Percentiles rank a stretch among this genome's conserved stretches.
Evolutionary conservation across 2,888 invertebrate genomes (phyloP).

Genomic region (Arenicola marina): DNA sequence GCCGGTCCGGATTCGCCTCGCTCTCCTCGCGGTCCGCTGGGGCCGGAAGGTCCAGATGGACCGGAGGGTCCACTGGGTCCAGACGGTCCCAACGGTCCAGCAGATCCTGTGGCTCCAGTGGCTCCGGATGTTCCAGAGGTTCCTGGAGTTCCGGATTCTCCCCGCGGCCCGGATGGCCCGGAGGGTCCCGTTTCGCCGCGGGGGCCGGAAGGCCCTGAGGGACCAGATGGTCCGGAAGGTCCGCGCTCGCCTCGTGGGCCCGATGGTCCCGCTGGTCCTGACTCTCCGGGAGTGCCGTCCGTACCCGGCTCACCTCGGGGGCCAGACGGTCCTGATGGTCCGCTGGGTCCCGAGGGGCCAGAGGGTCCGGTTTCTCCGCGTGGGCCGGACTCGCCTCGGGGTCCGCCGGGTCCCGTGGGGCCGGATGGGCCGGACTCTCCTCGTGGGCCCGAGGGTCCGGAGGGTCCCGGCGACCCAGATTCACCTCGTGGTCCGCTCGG

Average conservation of each 20-base stretch:
- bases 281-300: background rate
- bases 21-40: background rate
- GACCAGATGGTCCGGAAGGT: background rate
- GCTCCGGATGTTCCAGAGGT: background rate
- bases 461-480: slow-evolving; percentile 1
- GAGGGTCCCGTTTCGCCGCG: background rate
- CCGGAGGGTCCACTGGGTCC: background rate
- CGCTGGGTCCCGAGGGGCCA: slow-evolving; percentile 6
- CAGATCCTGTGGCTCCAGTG: background rate
- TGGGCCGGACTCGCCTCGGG: too few species aligned
- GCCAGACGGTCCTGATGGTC: slow-evolving; percentile 8
- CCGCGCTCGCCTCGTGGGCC: slow-evolving; percentile 4
- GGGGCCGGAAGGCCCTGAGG: background rate
- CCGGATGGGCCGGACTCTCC: background rate
- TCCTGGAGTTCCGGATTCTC: background rate
- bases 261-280: slow-evolving; percentile 10
- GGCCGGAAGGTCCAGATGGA: background rate
- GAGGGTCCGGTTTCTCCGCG: slow-evolving; percentile 9
- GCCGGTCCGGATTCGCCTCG: background rate
- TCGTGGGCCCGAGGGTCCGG: background rate
- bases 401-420: too few species aligned
- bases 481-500: slow-evolving; percentile 13
- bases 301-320: slow-evolving; percentile 6
- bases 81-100: background rate
- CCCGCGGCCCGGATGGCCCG: background rate